A percentile compares a stretch with the other conserved stretches of the same genome.
These are phyloP conservation scores for Fukomys damarensis DNA, from an alignment of 2,113 vertebrate species.

Conservation along the genomic window DNA sequence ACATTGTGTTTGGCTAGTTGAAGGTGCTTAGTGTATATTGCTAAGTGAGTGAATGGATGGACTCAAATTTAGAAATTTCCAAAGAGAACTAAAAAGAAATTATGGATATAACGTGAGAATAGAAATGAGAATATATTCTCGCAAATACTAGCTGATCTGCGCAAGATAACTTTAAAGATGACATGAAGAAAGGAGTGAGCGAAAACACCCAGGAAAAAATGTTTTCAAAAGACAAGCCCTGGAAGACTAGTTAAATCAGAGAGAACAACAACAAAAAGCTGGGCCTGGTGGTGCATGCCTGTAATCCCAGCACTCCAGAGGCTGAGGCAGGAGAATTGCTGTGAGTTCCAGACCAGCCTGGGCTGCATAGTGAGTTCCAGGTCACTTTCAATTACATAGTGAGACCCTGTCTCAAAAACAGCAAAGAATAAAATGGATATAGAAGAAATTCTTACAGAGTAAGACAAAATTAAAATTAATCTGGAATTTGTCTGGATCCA, in stretches of 20 bases:
- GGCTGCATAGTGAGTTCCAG: too few relatives aligned
- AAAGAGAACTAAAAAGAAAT: neutral
- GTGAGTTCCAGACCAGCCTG: too few relatives aligned
- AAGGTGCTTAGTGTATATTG: neutral
- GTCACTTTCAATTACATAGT: too few relatives aligned
- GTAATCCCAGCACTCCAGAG: too few relatives aligned
- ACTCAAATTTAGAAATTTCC: neutral
- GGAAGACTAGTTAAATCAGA: neutral
- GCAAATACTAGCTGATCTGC: neutral
- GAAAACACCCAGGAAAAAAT: neutral
- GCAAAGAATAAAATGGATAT: too few relatives aligned
- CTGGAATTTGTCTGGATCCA: neutral
- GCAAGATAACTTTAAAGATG: neutral
- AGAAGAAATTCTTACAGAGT: neutral
- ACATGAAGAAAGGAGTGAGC: neutral
- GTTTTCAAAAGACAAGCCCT: neutral
- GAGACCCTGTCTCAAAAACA: too few relatives aligned
- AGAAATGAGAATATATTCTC: neutral
- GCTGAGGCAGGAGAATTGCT: too few relatives aligned
- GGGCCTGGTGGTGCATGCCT: too few relatives aligned
- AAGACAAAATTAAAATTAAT: neutral
- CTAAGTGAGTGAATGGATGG: neutral
- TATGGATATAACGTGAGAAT: neutral
- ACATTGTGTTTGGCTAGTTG: neutral
- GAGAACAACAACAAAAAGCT: too few relatives aligned